Evolutionary conservation across 2,113 vertebrate genomes (phyloP).

Genomic region (Uropsilus gracilis): DNA sequence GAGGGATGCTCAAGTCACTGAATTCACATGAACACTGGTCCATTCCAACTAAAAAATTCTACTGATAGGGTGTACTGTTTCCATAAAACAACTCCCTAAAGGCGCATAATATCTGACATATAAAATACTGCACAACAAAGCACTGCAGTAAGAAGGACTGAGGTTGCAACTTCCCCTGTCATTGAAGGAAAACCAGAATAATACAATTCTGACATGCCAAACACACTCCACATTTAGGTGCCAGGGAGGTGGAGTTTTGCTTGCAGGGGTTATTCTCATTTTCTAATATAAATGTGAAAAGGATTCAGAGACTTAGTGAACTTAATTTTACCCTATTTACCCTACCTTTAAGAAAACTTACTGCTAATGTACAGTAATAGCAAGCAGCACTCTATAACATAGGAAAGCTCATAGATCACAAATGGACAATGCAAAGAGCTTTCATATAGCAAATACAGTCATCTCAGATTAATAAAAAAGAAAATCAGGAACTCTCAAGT

Average conservation of each 20-base stretch:
- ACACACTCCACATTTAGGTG: neutral
- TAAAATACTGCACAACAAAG: neutral
- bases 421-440: neutral
- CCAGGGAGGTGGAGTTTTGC: neutral
- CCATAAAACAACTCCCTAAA: slow-evolving; percentile 26
- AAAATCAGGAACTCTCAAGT: neutral
- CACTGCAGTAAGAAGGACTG: neutral
- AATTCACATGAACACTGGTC: neutral
- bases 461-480: neutral
- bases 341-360: neutral
- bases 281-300: neutral
- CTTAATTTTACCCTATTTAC: neutral
- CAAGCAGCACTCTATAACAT: neutral
- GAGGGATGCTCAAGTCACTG: too few relatives aligned
- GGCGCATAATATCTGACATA: neutral
- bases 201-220: neutral
- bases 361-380: neutral
- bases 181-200: slow-evolving; percentile 28
- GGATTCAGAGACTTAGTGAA: neutral
- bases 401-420: neutral
- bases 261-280: neutral
- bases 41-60: too few relatives aligned
- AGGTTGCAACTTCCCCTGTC: neutral
- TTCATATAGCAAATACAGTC: neutral
- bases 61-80: neutral